Percentiles rank a stretch among this genome's conserved stretches.
These are phyloP conservation scores for Drosophila prolongata DNA, from an alignment of 2,888 invertebrate species.

Conservation along the genomic window DNA sequence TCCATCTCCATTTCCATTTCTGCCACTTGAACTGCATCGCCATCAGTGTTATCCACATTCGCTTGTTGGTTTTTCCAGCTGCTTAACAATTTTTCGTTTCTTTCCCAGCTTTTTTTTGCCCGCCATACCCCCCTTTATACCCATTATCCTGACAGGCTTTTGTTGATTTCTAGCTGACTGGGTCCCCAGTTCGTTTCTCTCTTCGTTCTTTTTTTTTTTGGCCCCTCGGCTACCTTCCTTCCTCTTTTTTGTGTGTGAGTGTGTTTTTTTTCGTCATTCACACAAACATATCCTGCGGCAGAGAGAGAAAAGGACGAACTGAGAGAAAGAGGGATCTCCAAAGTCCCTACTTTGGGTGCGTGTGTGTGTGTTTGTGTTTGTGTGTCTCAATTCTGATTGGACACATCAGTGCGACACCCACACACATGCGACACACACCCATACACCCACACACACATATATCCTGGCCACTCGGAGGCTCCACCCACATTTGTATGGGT, in stretches of 20 bases:
- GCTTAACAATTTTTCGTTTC: slow-evolving; percentile 42
- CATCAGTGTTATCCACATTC: slow-evolving; percentile 40
- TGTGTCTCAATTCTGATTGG: slow-evolving; percentile 72
- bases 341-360: slow-evolving; percentile 36
- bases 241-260: slow-evolving; percentile 14
- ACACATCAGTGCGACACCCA: slow-evolving; percentile 60
- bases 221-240: slow-evolving; percentile 27
- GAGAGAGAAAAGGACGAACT: not conserved
- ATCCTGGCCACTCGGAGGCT: slow-evolving; percentile 65
- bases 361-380: slow-evolving; percentile 30
- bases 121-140: not conserved
- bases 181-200: slow-evolving; percentile 44
- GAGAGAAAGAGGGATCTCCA: slow-evolving; percentile 32
- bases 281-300: slow-evolving; percentile 32
- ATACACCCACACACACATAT: slow-evolving; percentile 20
- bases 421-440: slow-evolving; percentile 42
- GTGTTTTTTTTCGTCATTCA: slow-evolving; percentile 26
- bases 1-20: slow-evolving; percentile 12
- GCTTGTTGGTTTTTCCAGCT: slow-evolving; percentile 49
- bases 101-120: slow-evolving; percentile 4
- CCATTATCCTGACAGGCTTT: slow-evolving; percentile 56
- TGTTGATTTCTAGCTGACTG: slow-evolving; percentile 73
- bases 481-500: slow-evolving; percentile 59
- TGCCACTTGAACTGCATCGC: slow-evolving; percentile 29
- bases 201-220: slow-evolving; percentile 20